phyloP scores from a whole-genome alignment of 2,797 vertebrate species.

The Mycteria americana region DNA sequence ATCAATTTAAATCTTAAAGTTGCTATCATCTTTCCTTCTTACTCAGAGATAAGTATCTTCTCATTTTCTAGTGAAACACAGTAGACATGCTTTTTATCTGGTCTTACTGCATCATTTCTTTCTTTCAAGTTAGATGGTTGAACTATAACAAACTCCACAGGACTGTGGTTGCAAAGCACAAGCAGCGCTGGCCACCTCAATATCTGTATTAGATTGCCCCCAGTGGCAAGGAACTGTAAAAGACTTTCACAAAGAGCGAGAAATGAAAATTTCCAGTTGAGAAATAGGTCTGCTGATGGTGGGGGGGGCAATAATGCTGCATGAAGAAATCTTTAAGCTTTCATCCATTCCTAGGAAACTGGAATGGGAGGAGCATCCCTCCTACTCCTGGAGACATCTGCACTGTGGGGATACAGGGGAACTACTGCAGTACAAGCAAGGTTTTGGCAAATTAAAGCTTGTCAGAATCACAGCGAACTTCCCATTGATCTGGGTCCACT shows the following conservation, averaged over 20 bases:
- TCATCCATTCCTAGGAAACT: constrained; percentile 45
- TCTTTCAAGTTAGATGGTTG: not conserved
- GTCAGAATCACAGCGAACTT: not conserved
- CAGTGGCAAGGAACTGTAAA: constrained; percentile 37
- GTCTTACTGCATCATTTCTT: not conserved
- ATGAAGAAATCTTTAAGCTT: constrained; percentile 8
- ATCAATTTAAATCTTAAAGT: constrained; percentile 65
- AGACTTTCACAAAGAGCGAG: not conserved
- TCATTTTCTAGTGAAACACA: constrained; percentile 23
- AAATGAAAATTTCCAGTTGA: not conserved
- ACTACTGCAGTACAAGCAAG: not conserved
- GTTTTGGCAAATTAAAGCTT: constrained; percentile 33
- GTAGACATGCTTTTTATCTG: not conserved
- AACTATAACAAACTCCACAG: not conserved
- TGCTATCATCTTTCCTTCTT: constrained; percentile 48
- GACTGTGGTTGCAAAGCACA: not conserved
- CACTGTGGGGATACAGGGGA: not conserved
- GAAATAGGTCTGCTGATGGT: constrained; percentile 7
- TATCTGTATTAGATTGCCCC: constrained; percentile 48
- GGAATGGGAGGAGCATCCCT: constrained; percentile 21
- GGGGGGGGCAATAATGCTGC: not conserved
- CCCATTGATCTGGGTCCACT: not conserved
- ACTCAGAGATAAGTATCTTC: constrained; percentile 37
- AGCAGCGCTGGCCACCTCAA: not conserved
- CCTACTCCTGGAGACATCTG: not conserved